Base-by-base conservation (phyloP, 2,113 vertebrate species). In the Cepphus grylle region DNA sequence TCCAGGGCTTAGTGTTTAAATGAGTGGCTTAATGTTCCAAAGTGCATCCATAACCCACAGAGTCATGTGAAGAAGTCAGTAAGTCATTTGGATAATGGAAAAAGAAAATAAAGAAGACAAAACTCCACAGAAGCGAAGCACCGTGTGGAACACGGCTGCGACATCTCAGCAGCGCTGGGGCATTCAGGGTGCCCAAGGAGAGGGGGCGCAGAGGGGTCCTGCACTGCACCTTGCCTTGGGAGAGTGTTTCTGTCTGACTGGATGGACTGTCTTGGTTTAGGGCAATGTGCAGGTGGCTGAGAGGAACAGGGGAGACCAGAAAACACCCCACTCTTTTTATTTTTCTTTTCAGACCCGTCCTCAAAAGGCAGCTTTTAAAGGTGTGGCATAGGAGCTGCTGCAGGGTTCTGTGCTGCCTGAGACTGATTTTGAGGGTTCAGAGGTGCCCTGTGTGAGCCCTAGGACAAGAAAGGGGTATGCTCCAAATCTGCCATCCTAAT, bases 211-310 rank as follows among this genome's bases (percentile, higher is more conserved):
- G 18, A 65, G 47, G 18, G 23, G n/a, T 67, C 59, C 71, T 42
- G 17, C 8, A 1, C 14, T 18, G 47, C 26, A 15, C 14, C 1
- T 49, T 76, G 0, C 1, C 2, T 15, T 49, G 58, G 26, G 67
- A 70, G 63, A 38, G 59, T 12, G 32, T 29, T 66, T 22, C 38
- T 1, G 3, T 8, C 66, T 85, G 55, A 29, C 47, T 50, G 40
- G 45, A 20, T 3, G 6, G 29, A 25, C 49, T 73, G 62, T 58
- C 32, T 63, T 2, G 6, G 7, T 32, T 69, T 40, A 92, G 56
- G 40, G 34, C 59, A 56, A 19, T 6, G 20, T 59, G 7, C 18
- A 53, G n/a, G 58, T 63, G 47, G 8, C 56, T 38, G 55, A 49
- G 80, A 83, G 43, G 27, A 86, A 4, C 18, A 27, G 47, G 50